A percentile compares a stretch with the other conserved stretches of the same genome.
These are phyloP conservation scores for Spicauda simplicius DNA, from an alignment of 2,888 invertebrate genomes.

Conservation along the genomic window DNA sequence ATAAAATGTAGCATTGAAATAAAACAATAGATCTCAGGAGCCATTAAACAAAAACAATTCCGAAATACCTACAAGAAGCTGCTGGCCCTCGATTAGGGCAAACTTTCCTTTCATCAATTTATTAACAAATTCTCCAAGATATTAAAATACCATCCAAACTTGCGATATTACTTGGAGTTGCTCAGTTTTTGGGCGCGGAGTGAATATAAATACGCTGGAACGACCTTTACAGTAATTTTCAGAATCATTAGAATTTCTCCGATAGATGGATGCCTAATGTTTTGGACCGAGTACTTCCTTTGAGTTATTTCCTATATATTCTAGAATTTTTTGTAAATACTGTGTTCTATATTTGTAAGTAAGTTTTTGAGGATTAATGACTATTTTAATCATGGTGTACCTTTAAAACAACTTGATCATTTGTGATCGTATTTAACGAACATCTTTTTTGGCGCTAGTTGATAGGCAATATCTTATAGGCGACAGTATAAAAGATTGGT, in stretches of 20 bases:
- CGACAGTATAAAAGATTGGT: too few species aligned
- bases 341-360: too few species aligned
- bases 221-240: conserved; percentile 18
- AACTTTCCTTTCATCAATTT: conserved; percentile 44
- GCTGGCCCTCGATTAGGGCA: conserved; percentile 17
- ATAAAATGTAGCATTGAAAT: neutral
- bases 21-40: neutral
- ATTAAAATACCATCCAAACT: conserved; percentile 51
- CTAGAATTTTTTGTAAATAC: too few species aligned
- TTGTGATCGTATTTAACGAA: too few species aligned
- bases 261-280: neutral
- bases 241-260: conserved; percentile 5
- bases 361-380: too few species aligned
- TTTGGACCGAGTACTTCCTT: neutral
- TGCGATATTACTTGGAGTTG: conserved; percentile 46
- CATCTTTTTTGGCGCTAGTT: too few species aligned
- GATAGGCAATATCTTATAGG: too few species aligned
- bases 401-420: too few species aligned
- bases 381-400: too few species aligned
- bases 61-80: neutral
- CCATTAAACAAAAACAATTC: neutral
- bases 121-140: conserved; percentile 49
- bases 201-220: conserved; percentile 33
- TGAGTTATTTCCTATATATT: too few species aligned
- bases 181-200: conserved; percentile 29